Percentiles rank a stretch among this genome's conserved stretches.
phyloP scores from a whole-genome alignment of 1,140 invertebrate genomes.

The Palaemon carinicauda region DNA sequence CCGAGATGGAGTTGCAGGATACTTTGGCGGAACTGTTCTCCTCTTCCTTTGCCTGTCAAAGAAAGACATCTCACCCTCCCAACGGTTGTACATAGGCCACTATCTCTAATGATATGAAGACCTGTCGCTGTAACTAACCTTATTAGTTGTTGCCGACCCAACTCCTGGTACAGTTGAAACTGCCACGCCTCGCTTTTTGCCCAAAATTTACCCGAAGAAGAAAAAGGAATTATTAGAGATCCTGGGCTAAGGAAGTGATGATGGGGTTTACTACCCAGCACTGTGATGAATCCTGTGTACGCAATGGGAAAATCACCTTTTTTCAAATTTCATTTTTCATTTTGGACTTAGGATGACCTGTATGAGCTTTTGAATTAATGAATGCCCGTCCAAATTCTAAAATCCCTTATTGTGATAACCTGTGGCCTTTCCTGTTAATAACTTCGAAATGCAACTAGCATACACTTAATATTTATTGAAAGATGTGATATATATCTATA shows the following conservation, averaged over 20 bases:
- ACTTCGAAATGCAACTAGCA: constrained; percentile 35
- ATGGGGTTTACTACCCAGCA: too few species aligned
- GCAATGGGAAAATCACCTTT: too few species aligned
- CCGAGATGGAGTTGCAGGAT: too few species aligned
- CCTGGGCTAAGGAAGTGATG: too few species aligned
- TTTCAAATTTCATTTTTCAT: neutral
- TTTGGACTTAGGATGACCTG: neutral
- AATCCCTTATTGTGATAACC: constrained; percentile 50
- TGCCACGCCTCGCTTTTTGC: neutral
- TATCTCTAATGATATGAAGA: neutral
- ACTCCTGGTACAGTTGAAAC: neutral
- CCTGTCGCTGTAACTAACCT: constrained; percentile 22
- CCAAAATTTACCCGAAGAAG: neutral
- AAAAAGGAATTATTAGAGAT: too few species aligned
- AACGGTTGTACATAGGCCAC: constrained; percentile 29
- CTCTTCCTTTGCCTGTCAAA: too few species aligned
- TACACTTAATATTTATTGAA: neutral
- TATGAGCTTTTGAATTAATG: constrained; percentile 16
- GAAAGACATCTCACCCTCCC: neutral
- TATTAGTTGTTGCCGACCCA: constrained; percentile 24
- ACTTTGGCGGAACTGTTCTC: too few species aligned
- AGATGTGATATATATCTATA: constrained; percentile 13
- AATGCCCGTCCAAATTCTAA: constrained; percentile 47
- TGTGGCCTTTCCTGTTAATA: constrained; percentile 50
- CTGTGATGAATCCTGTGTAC: too few species aligned